These are phyloP conservation scores for Solenopsis fugax DNA, from an alignment of 1,140 invertebrate species.

Conservation along the genomic window DNA sequence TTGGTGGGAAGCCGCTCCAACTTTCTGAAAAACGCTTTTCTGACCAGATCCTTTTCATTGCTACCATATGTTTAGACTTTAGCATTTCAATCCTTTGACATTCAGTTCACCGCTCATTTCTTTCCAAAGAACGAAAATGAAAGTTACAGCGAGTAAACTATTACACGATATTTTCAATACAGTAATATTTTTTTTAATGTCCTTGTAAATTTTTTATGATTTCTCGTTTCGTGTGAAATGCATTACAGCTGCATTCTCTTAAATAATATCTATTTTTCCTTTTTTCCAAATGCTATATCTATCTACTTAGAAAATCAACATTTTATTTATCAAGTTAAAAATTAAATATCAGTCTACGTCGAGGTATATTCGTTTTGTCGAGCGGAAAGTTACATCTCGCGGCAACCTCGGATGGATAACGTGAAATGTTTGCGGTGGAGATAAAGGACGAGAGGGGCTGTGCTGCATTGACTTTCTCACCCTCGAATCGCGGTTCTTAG, in stretches of 20 bases:
- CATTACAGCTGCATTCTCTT: not conserved
- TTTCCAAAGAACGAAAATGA: not conserved
- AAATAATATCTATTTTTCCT: not conserved
- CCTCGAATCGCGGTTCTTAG: constrained; percentile 63
- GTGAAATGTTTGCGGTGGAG: constrained; percentile 74
- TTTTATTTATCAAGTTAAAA: constrained; percentile 9
- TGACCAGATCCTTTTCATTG: constrained; percentile 27
- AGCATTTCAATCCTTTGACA: not conserved
- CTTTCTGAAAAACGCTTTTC: constrained; percentile 52
- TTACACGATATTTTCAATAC: not conserved
- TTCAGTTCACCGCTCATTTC: not conserved
- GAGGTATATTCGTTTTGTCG: not conserved
- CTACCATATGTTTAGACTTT: not conserved
- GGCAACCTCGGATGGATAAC: constrained; percentile 64
- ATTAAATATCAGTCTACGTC: not conserved
- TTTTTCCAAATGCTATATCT: not conserved
- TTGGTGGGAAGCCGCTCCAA: constrained; percentile 54
- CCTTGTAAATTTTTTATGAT: not conserved
- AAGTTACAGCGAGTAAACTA: not conserved
- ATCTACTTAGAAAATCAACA: not conserved
- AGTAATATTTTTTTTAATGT: not conserved
- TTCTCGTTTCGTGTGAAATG: not conserved
- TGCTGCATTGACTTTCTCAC: constrained; percentile 67
- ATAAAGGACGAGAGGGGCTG: constrained; percentile 56
- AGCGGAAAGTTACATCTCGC: not conserved